Evolutionary conservation across 2,888 invertebrate genomes (phyloP).

Genomic region (Hydropsyche betteni): DNA sequence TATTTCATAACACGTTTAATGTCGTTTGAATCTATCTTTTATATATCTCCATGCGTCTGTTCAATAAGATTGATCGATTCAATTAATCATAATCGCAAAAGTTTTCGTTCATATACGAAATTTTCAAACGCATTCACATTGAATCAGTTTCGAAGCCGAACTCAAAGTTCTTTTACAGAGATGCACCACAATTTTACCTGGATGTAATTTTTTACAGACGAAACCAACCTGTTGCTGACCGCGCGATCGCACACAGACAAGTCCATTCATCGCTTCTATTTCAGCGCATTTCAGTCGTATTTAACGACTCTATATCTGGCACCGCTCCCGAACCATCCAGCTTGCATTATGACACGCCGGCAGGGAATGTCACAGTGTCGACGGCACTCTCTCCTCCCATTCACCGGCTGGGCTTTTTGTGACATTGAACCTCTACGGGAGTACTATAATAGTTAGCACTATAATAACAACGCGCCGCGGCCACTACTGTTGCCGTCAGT

Average conservation of each 20-base stretch:
- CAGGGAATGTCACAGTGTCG: constrained; percentile 28
- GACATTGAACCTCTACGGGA: constrained; percentile 29
- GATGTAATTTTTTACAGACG: background rate
- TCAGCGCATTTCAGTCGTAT: background rate
- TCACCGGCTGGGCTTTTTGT: constrained; percentile 3
- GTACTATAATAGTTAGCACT: background rate
- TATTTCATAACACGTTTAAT: too few species aligned
- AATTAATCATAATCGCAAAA: too few species aligned
- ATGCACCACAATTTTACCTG: background rate
- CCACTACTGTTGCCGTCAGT: too few species aligned
- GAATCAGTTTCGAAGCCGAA: too few species aligned
- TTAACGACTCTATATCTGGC: constrained; percentile 21
- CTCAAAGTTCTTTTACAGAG: too few species aligned
- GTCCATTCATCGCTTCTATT: constrained; percentile 34
- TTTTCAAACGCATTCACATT: too few species aligned
- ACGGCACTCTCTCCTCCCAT: constrained; percentile 33
- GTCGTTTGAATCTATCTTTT: too few species aligned
- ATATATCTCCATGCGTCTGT: too few species aligned
- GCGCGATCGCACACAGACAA: background rate
- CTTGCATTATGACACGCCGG: background rate
- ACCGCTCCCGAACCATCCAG: constrained; percentile 22
- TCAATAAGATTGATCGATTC: too few species aligned
- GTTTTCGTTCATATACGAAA: too few species aligned
- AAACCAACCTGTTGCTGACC: background rate
- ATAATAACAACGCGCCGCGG: too few species aligned